Evolutionary conservation across 2,888 invertebrate genomes (phyloP).

Genomic region (Galerucella nymphaeae): DNA sequence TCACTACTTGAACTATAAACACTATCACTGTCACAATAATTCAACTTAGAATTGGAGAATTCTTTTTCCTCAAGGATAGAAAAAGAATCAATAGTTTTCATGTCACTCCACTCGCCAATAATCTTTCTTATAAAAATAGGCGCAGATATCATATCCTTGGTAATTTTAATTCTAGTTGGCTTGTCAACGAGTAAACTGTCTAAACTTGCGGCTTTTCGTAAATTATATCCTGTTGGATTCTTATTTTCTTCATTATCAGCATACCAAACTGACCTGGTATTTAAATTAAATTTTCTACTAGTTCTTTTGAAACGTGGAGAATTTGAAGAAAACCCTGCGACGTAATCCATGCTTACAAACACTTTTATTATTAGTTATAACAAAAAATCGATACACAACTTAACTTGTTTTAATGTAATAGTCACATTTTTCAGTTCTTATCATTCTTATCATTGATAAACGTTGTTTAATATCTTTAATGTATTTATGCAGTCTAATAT

Average conservation of each 20-base stretch:
- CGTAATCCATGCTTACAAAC: background rate
- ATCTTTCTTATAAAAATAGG: conserved; percentile 33
- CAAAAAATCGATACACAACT: conserved; percentile 15
- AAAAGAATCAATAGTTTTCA: conserved; percentile 12
- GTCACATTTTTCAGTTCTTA: conserved; percentile 13
- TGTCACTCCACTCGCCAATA: conserved; percentile 20
- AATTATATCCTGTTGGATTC: background rate
- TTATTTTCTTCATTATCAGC: conserved; percentile 20
- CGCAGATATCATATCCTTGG: conserved; percentile 38
- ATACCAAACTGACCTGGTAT: conserved; percentile 43
- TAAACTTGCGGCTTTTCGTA: conserved; percentile 39
- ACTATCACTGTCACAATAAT: conserved; percentile 17
- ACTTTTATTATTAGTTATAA: background rate
- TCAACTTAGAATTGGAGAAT: background rate
- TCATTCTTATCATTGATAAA: conserved; percentile 22
- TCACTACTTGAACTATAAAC: conserved; percentile 1
- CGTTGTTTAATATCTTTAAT: background rate
- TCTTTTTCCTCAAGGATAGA: conserved; percentile 21
- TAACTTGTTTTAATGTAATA: conserved; percentile 14
- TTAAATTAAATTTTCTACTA: conserved; percentile 37
- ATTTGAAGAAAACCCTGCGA: background rate
- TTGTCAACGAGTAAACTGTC: conserved; percentile 33
- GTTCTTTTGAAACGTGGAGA: conserved; percentile 1
- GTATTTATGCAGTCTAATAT: conserved; percentile 6
- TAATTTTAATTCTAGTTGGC: conserved; percentile 9